Conservation (phyloP, 2,797 vertebrate species). For the Protonibea diacanthus region DNA sequence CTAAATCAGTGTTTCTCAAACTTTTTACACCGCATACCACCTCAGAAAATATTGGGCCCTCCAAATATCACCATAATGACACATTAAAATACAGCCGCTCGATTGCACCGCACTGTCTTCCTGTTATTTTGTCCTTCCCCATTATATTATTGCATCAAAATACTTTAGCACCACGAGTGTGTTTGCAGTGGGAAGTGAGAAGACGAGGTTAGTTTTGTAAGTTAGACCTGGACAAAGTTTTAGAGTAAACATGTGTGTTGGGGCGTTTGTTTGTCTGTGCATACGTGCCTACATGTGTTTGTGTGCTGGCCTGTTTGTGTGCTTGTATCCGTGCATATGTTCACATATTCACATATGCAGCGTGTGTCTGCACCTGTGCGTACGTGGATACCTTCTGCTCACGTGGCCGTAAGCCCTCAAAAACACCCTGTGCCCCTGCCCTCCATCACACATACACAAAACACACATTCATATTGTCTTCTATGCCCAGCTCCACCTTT, state of each 20-base stretch:
- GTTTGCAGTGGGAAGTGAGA: not conserved
- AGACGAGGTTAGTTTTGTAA: not conserved
- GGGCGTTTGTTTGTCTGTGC: slow-evolving; percentile 8
- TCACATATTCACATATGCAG: slow-evolving; percentile 40
- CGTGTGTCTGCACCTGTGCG: slow-evolving; percentile 37
- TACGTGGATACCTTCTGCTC: slow-evolving; percentile 60
- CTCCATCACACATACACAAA: slow-evolving; percentile 5
- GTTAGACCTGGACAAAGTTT: not conserved
- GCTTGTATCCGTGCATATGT: slow-evolving; percentile 42
- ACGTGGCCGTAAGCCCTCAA: slow-evolving; percentile 50
- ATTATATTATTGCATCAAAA: not conserved
- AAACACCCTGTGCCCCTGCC: slow-evolving; percentile 34
- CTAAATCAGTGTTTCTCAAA: no score
- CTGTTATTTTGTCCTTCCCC: not conserved
- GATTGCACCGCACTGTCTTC: not conserved
- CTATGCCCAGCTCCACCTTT: not conserved
- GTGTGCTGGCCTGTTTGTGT: slow-evolving; percentile 29
- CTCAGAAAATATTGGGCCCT: no score
- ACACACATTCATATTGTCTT: slow-evolving; percentile 40
- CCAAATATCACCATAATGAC: no score
- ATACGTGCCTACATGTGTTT: slow-evolving; percentile 19
- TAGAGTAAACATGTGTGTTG: slow-evolving; percentile 24
- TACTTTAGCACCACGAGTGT: not conserved
- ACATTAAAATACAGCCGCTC: not conserved
- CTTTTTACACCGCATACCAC: no score